Percentiles rank a stretch among this genome's conserved stretches.
Evolutionary conservation across 2,113 vertebrate genomes (phyloP).

Genomic region (Pao palembangensis): DNA sequence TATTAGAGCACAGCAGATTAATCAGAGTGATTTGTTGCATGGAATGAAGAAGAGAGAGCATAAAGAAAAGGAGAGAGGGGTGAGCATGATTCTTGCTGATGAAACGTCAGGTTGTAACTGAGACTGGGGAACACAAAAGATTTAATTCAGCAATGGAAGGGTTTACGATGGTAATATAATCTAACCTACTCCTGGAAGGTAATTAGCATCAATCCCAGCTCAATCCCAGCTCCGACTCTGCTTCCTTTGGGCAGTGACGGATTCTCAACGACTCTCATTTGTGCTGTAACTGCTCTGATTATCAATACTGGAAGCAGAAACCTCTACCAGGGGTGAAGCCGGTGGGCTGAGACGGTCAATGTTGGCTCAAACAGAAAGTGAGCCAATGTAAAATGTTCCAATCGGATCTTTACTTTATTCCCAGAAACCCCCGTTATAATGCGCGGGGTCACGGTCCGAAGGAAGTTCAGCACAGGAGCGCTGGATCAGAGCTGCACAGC

Average conservation of each 20-base stretch:
- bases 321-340: background rate
- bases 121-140: no score
- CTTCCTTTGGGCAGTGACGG: background rate
- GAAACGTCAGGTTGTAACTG: no score
- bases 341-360: background rate
- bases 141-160: no score
- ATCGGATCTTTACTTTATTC: no score
- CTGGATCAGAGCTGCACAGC: slow-evolving; percentile 18
- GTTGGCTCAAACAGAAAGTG: slow-evolving; percentile 16
- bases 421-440: no score
- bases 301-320: background rate
- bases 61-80: background rate
- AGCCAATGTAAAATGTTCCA: slow-evolving; percentile 22
- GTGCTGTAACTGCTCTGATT: no score
- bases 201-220: background rate
- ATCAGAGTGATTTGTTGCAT: slow-evolving; percentile 29
- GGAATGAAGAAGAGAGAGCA: slow-evolving; percentile 15
- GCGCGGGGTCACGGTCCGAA: no score
- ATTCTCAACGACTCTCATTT: background rate
- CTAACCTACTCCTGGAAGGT: background rate
- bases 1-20: slow-evolving; percentile 33
- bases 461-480: background rate
- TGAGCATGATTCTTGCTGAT: background rate
- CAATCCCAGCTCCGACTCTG: background rate
- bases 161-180: background rate